These are phyloP conservation scores for Pycnonotus jocosus DNA, from an alignment of 2,113 vertebrate species.

Conservation along the genomic window DNA sequence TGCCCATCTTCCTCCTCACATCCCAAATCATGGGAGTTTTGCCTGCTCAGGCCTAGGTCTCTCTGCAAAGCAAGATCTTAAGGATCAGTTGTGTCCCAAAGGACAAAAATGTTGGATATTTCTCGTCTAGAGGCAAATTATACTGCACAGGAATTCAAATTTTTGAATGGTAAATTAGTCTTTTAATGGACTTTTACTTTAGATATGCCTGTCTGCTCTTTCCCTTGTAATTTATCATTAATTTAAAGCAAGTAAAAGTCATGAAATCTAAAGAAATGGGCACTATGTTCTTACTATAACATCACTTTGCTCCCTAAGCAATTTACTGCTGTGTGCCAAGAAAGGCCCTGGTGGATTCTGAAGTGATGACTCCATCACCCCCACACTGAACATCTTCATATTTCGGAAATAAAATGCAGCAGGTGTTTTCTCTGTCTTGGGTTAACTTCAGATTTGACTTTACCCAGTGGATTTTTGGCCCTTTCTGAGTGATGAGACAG, in stretches of 20 bases:
- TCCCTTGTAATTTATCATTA: not conserved
- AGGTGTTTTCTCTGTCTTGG: not conserved
- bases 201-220: not conserved
- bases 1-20: not conserved
- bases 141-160: not conserved
- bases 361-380: not conserved
- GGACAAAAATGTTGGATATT: not conserved
- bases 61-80: not conserved
- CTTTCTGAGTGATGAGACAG: not conserved
- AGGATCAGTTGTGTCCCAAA: not conserved
- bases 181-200: not conserved
- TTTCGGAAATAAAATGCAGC: not conserved
- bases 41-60: not conserved
- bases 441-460: slow-evolving; percentile 12
- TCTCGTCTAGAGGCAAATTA: not conserved
- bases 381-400: not conserved
- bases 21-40: not conserved
- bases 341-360: not conserved
- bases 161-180: not conserved
- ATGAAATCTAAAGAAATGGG: not conserved
- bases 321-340: not conserved
- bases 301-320: not conserved
- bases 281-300: not conserved
- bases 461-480: not conserved
- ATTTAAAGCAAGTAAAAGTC: not conserved